Evolutionary conservation across 2,888 invertebrate genomes (phyloP).

Genomic region (Steinernema scapterisci): DNA sequence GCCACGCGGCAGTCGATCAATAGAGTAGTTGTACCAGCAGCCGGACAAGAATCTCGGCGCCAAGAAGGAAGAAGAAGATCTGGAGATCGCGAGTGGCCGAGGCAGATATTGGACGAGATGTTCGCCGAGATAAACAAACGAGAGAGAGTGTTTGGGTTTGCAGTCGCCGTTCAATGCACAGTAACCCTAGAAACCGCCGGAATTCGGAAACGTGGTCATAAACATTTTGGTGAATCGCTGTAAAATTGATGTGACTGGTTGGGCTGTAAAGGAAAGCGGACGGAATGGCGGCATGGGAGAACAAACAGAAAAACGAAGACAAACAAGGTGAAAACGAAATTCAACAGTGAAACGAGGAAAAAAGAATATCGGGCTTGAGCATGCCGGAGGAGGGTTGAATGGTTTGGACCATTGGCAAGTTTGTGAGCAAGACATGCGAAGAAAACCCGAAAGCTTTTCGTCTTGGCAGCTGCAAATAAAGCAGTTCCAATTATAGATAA

Average conservation of each 20-base stretch:
- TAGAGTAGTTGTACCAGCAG: constrained; percentile 15
- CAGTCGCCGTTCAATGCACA: no score
- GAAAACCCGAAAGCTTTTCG: no score
- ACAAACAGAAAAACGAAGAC: no score
- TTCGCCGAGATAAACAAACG: constrained; percentile 21
- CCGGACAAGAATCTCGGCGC: constrained; percentile 14
- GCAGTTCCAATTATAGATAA: no score
- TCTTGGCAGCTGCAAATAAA: no score
- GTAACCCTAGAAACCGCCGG: background rate
- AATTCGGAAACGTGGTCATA: background rate
- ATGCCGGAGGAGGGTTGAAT: no score
- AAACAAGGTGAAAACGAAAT: no score
- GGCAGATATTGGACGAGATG: background rate
- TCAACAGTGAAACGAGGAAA: no score
- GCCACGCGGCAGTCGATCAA: constrained; percentile 32
- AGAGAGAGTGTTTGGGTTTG: background rate
- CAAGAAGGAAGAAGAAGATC: background rate
- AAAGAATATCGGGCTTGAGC: no score
- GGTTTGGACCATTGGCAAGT: no score
- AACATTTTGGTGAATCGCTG: background rate
- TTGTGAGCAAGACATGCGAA: no score
- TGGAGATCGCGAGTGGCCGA: background rate
- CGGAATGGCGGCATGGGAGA: no score
- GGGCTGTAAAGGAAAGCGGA: background rate
- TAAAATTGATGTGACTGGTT: background rate